Evolutionary conservation across 2,888 invertebrate genomes (phyloP).

Genomic region (Zootermopsis nevadensis): DNA sequence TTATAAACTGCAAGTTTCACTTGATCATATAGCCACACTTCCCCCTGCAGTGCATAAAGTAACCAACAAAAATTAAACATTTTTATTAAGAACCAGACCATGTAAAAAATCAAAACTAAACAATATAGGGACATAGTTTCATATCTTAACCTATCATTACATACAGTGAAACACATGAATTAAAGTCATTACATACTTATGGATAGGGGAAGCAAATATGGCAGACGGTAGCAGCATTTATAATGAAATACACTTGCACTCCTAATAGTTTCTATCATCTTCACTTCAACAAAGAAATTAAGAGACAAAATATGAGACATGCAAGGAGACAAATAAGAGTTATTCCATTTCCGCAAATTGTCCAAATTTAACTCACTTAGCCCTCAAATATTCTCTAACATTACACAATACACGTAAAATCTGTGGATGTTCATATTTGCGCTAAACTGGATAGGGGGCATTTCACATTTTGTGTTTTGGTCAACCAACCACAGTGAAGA

Average conservation of each 20-base stretch:
- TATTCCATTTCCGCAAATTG: constrained; percentile 23
- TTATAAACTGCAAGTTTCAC: constrained; percentile 14
- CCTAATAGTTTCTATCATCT: constrained; percentile 7
- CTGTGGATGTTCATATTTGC: constrained; percentile 38
- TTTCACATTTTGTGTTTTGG: constrained; percentile 33
- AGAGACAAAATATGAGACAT: constrained; percentile 32
- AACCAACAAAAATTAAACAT: constrained; percentile 17
- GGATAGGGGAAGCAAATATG: constrained; percentile 10
- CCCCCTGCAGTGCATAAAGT: neutral
- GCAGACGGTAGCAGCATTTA: constrained; percentile 27
- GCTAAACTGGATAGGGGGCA: constrained; percentile 37
- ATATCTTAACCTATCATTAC: constrained; percentile 19
- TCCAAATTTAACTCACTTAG: constrained; percentile 38
- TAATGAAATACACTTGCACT: constrained; percentile 27
- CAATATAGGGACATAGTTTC: neutral
- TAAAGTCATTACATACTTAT: neutral
- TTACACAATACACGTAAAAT: constrained; percentile 35
- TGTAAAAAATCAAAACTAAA: neutral
- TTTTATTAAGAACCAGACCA: neutral
- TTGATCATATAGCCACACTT: neutral
- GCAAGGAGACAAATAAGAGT: constrained; percentile 29
- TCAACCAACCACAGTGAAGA: constrained; percentile 49
- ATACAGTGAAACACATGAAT: constrained; percentile 8
- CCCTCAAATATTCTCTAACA: constrained; percentile 30
- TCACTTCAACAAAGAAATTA: constrained; percentile 14